Evolutionary conservation across 2,888 invertebrate species (phyloP).

Genomic region (Yponomeuta cagnagella): DNA sequence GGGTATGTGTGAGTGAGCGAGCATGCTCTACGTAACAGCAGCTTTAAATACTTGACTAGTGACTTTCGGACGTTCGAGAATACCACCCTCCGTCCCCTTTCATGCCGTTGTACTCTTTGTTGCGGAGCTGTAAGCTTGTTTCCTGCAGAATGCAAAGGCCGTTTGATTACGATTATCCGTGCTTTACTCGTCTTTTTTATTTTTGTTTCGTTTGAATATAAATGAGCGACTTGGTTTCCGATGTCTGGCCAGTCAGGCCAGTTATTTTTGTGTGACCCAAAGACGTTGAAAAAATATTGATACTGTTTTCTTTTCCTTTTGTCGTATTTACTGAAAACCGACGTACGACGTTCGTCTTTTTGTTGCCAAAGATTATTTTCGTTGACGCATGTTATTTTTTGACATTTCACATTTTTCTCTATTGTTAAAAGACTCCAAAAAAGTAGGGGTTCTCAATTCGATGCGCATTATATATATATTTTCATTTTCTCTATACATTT

Average conservation of each 20-base stretch:
- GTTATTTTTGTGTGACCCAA: background rate
- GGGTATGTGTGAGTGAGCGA: too few species aligned
- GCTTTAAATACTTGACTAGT: background rate
- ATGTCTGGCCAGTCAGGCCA: background rate
- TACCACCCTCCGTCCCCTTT: background rate
- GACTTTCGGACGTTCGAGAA: background rate
- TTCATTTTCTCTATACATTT: too few species aligned
- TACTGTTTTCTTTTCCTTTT: too few species aligned
- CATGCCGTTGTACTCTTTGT: constrained; percentile 3
- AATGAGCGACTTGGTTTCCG: background rate
- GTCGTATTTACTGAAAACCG: too few species aligned
- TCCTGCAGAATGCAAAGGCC: constrained; percentile 7
- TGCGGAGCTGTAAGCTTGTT: constrained; percentile 5
- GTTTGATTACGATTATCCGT: constrained; percentile 8
- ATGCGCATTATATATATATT: too few species aligned
- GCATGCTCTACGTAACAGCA: too few species aligned
- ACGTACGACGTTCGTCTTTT: too few species aligned
- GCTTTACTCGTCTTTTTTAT: background rate
- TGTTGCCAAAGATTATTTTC: too few species aligned
- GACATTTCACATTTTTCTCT: too few species aligned
- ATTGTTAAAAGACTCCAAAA: too few species aligned
- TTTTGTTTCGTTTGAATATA: background rate
- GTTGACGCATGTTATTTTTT: too few species aligned
- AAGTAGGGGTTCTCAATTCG: too few species aligned
- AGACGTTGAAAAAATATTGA: background rate